Evolutionary conservation across 2,113 vertebrate genomes (phyloP).

Genomic region (Megaceryle maxima): DNA sequence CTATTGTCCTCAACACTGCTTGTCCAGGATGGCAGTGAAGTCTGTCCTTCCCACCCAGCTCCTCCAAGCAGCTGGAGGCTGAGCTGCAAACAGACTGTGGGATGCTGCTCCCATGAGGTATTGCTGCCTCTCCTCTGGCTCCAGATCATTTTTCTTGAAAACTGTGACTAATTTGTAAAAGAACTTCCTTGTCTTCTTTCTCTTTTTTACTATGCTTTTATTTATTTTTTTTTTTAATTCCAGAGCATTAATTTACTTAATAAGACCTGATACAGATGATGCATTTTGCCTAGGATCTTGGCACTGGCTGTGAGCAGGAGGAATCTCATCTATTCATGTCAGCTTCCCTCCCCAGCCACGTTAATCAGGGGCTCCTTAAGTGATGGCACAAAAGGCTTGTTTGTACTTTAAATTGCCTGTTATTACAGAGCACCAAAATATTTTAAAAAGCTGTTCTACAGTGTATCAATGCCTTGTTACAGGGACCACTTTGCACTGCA

Average conservation of each 20-base stretch:
- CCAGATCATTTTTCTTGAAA: slow-evolving; percentile 61
- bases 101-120: not conserved
- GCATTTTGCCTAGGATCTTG: slow-evolving; percentile 57
- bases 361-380: slow-evolving; percentile 73
- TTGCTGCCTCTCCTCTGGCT: not conserved
- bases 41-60: not conserved
- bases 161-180: slow-evolving; percentile 39
- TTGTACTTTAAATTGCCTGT: slow-evolving; percentile 63
- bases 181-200: slow-evolving; percentile 5
- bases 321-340: slow-evolving; percentile 70
- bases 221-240: slow-evolving; percentile 39
- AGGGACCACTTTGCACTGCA: not conserved
- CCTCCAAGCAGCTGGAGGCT: not conserved
- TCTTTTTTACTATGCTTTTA: not conserved
- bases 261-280: slow-evolving; percentile 50
- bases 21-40: accelerated
- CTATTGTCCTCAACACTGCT: accelerated
- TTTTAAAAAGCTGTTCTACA: not conserved
- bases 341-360: slow-evolving; percentile 18
- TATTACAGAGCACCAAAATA: not conserved
- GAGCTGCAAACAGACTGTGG: not conserved
- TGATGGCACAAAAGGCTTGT: slow-evolving; percentile 53
- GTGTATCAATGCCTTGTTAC: accelerated
- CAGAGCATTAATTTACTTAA: slow-evolving; percentile 73
- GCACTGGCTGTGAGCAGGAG: slow-evolving; percentile 50